These are phyloP conservation scores for Chelonia mydas DNA, from an alignment of 2,797 vertebrate genomes.

Conservation along the genomic window DNA sequence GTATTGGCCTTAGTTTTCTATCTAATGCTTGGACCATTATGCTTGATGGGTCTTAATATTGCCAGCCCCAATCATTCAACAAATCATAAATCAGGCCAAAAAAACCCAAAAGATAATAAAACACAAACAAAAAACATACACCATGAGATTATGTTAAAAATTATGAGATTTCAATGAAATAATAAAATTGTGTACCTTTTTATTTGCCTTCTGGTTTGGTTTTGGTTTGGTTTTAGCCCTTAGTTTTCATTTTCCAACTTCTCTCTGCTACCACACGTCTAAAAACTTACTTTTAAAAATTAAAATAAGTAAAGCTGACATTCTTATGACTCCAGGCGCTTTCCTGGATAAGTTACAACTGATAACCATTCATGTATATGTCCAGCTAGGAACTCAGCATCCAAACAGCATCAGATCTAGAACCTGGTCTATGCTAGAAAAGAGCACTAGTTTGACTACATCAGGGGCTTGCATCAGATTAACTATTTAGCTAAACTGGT, in stretches of 20 bases:
- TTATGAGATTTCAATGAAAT: slow-evolving; percentile 8
- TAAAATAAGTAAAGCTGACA: neutral
- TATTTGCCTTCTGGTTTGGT: neutral
- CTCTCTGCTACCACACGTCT: neutral
- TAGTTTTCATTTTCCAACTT: neutral
- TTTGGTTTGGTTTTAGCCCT: neutral
- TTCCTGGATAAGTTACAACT: neutral
- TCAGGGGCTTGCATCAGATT: neutral
- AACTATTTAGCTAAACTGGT: neutral
- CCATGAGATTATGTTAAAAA: neutral
- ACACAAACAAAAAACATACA: neutral
- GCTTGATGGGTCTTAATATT: neutral
- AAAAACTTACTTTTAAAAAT: slow-evolving; percentile 1
- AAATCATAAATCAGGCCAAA: neutral
- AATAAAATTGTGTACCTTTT: neutral
- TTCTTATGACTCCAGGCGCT: neutral
- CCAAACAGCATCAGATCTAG: too few species aligned
- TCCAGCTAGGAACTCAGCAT: neutral
- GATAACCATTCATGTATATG: too few species aligned
- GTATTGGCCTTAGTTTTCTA: neutral
- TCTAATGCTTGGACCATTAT: neutral
- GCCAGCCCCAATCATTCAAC: neutral
- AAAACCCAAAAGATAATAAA: neutral
- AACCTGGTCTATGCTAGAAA: accelerated
- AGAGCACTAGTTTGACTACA: neutral